A percentile compares a stretch with the other conserved stretches of the same genome.
phyloP scores from a whole-genome alignment of 2,797 vertebrate genomes.

The Schizopygopsis pylzovi region DNA sequence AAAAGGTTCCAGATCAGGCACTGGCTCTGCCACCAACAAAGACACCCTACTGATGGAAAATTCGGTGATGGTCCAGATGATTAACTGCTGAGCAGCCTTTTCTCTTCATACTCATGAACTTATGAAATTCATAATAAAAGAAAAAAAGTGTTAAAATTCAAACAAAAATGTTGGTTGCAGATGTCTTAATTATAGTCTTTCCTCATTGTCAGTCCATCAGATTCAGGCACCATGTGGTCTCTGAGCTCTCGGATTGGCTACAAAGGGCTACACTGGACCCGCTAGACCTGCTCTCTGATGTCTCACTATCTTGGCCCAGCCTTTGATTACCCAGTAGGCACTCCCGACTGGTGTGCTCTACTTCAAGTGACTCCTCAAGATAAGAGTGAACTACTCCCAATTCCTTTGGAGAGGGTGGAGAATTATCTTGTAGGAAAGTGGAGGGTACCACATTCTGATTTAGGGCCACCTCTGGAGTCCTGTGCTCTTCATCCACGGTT shows the following conservation, averaged over 20 bases:
- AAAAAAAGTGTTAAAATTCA: neutral
- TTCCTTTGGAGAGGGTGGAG: slow-evolving; percentile 61
- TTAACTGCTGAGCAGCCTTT: neutral
- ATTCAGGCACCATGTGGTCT: slow-evolving; percentile 80
- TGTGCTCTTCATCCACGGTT: slow-evolving; percentile 60
- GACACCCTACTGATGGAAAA: neutral
- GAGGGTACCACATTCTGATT: slow-evolving; percentile 64
- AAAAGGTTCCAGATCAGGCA: neutral
- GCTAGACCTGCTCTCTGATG: slow-evolving; percentile 67
- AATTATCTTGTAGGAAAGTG: slow-evolving; percentile 63
- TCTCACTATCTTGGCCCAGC: slow-evolving; percentile 75
- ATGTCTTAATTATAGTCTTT: neutral
- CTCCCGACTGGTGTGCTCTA: slow-evolving; percentile 77
- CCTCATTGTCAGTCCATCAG: slow-evolving; percentile 71
- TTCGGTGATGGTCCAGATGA: neutral
- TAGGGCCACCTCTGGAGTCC: slow-evolving; percentile 41
- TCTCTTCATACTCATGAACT: neutral
- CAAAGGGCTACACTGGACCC: slow-evolving; percentile 70
- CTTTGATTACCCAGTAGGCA: slow-evolving; percentile 73
- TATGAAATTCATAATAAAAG: neutral
- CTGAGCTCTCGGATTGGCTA: slow-evolving; percentile 76
- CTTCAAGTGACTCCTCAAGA: slow-evolving; percentile 62
- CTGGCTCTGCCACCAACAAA: slow-evolving; percentile 10
- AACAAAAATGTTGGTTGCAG: neutral
- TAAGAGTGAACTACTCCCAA: slow-evolving; percentile 55